Percentiles rank a stretch among this genome's conserved stretches.
These are phyloP conservation scores for Synodontis membranacea DNA, from an alignment of 2,113 vertebrate species.

Conservation along the genomic window DNA sequence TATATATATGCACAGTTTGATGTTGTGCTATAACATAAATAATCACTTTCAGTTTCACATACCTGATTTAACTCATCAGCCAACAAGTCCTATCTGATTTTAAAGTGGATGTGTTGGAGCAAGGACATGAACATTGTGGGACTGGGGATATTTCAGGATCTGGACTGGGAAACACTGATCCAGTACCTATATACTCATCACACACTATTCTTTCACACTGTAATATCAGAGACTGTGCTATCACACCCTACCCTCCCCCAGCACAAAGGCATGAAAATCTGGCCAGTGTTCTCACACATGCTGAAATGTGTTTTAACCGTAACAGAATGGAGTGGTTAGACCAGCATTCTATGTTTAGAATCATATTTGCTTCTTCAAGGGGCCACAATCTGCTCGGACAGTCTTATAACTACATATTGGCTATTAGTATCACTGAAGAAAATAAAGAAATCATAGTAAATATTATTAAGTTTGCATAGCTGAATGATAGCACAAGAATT, in stretches of 20 bases:
- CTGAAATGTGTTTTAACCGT: neutral
- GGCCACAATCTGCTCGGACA: too few relatives aligned
- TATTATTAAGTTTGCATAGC: neutral
- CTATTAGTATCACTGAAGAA: neutral
- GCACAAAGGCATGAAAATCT: slow-evolving; percentile 3
- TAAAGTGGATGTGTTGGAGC: neutral
- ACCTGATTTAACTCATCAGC: neutral
- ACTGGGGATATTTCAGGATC: neutral
- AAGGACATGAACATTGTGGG: neutral
- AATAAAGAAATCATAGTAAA: neutral
- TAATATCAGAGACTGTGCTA: neutral
- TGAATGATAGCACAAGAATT: neutral
- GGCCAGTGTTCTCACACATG: slow-evolving; percentile 4
- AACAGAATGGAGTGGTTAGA: slow-evolving; percentile 1
- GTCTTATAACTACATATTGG: neutral
- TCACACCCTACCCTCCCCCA: neutral
- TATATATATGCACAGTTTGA: neutral
- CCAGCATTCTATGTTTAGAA: neutral
- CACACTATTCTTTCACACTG: neutral
- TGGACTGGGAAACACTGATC: neutral
- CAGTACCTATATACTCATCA: neutral
- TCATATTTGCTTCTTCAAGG: neutral
- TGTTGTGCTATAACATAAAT: neutral
- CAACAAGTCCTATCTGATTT: neutral
- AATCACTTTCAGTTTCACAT: too few relatives aligned